A percentile compares a stretch with the other conserved stretches of the same genome.
phyloP scores from a whole-genome alignment of 2,113 vertebrate genomes.

The Otocyon megalotis region DNA sequence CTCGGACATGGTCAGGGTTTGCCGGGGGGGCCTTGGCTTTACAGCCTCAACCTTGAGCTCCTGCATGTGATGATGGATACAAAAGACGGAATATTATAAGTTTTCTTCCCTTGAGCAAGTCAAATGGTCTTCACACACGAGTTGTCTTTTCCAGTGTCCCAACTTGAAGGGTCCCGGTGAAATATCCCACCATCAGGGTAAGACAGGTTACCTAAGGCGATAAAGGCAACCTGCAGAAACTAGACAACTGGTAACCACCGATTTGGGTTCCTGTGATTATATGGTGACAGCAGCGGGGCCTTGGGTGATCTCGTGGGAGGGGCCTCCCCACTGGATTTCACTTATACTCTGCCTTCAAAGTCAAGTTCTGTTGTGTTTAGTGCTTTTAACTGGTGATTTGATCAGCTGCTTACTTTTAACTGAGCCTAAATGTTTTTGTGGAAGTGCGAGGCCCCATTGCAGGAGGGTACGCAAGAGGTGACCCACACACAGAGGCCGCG shows the following conservation, averaged over 20 bases:
- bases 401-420: slow-evolving; percentile 34
- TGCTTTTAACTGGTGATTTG: neutral
- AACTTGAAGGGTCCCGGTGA: neutral
- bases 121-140: neutral
- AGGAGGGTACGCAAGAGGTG: neutral
- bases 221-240: neutral
- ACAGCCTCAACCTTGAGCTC: neutral
- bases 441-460: neutral
- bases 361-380: neutral
- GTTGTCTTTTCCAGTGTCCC: neutral
- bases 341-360: neutral
- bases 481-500: neutral
- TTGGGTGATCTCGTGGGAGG: neutral
- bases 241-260: neutral
- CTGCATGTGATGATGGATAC: neutral
- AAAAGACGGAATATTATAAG: neutral
- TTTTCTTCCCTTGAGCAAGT: neutral
- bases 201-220: neutral
- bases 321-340: neutral
- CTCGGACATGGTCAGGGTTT: neutral
- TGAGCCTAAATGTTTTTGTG: neutral
- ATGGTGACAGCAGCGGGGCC: neutral
- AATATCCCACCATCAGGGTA: neutral
- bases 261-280: neutral
- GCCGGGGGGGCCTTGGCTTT: neutral